Percentiles rank a stretch among this genome's conserved stretches.
These are phyloP conservation scores for Myotis brandtii DNA, from an alignment of 2,113 vertebrate species.

Conservation along the genomic window DNA sequence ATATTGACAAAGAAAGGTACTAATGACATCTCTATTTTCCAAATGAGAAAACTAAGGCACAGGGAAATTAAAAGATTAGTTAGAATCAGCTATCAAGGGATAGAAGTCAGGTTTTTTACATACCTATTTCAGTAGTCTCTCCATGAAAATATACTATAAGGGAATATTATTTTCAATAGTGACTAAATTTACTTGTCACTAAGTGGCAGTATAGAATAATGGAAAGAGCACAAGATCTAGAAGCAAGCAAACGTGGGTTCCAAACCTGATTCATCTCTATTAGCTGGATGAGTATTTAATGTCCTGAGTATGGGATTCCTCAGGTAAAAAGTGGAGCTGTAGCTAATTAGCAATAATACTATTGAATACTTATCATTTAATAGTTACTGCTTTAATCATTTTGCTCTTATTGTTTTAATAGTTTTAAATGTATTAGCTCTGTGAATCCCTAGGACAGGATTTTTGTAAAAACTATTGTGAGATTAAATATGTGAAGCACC, in stretches of 20 bases:
- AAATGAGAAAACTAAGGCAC: not conserved
- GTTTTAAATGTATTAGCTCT: not conserved
- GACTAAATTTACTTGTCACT: slow-evolving; percentile 22
- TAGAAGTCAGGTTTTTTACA: not conserved
- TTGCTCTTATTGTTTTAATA: not conserved
- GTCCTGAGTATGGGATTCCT: not conserved
- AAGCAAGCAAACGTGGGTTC: not conserved
- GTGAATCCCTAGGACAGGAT: not conserved
- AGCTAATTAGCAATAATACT: not conserved
- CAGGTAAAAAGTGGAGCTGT: not conserved
- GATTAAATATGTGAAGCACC: not conserved
- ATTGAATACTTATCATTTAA: not conserved
- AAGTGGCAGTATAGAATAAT: slow-evolving; percentile 53
- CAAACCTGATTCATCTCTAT: not conserved
- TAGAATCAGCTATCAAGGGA: not conserved
- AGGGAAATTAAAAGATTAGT: not conserved
- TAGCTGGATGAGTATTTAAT: not conserved
- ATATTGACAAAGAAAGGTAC: not conserved
- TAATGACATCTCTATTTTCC: not conserved
- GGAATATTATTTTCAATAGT: not conserved
- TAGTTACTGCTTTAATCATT: not conserved
- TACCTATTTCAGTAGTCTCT: not conserved
- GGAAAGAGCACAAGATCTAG: not conserved
- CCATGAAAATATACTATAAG: not conserved
- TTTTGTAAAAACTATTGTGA: not conserved